Conservation (phyloP, 2,113 vertebrate genomes). For the Aleadryas rufinucha region DNA sequence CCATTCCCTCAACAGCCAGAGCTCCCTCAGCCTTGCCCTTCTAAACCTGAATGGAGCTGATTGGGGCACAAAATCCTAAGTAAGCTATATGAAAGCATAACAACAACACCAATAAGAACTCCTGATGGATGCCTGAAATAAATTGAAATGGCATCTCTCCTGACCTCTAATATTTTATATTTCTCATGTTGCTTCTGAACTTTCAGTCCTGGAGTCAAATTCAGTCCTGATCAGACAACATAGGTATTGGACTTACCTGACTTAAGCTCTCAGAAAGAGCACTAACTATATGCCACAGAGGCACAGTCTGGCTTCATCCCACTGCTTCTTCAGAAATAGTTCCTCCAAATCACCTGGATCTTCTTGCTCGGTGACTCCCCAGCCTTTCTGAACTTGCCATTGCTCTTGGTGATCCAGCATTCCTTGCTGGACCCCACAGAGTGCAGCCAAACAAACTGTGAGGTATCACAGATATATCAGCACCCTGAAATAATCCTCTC, state of each 20-base stretch:
- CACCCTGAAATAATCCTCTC: neutral
- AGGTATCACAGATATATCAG: neutral
- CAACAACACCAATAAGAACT: neutral
- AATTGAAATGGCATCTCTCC: neutral
- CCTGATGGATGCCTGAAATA: constrained; percentile 8
- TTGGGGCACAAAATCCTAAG: neutral
- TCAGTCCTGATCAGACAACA: neutral
- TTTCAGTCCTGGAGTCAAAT: neutral
- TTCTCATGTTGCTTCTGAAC: neutral
- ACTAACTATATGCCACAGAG: neutral
- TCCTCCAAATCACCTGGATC: neutral
- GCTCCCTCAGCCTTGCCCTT: neutral
- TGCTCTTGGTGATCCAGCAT: neutral
- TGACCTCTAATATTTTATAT: neutral
- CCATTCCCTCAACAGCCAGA: neutral
- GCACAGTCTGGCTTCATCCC: neutral
- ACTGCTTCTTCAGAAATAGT: neutral
- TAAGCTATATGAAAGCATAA: neutral
- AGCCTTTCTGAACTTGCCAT: neutral
- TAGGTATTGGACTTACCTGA: neutral
- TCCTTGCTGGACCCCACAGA: fast-evolving
- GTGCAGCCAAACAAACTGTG: neutral
- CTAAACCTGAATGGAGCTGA: neutral
- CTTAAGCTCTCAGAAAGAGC: neutral
- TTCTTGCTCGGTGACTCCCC: neutral